Evolutionary conservation across 2,113 vertebrate species (phyloP).

Genomic region (Xiphorhynchus elegans): DNA sequence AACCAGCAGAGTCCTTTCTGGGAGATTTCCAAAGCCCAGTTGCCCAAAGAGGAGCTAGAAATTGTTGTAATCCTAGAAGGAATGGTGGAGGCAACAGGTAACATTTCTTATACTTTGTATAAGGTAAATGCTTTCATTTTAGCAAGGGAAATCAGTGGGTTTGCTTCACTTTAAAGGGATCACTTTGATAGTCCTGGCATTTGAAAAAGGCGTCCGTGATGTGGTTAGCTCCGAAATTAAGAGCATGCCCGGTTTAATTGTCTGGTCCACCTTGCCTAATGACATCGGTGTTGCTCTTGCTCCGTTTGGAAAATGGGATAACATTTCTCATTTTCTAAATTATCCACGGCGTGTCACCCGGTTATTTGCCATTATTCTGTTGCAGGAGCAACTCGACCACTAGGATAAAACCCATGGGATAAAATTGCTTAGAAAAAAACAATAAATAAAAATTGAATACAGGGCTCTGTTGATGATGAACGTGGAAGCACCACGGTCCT

Average conservation of each 20-base stretch:
- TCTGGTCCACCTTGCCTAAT: constrained; percentile 31
- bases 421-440: constrained; percentile 12
- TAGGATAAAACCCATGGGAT: constrained; percentile 2
- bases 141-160: constrained; percentile 44
- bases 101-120: constrained; percentile 62
- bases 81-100: constrained; percentile 99
- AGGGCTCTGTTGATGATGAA: not conserved
- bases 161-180: constrained; percentile 43
- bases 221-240: constrained; percentile 47
- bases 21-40: constrained; percentile 92
- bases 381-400: constrained; percentile 27
- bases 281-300: constrained; percentile 40
- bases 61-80: constrained; percentile 98
- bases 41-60: constrained; percentile 94
- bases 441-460: not conserved
- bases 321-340: constrained; percentile 31
- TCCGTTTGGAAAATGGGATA: constrained; percentile 25
- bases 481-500: not conserved
- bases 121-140: constrained; percentile 66
- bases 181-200: not conserved
- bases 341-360: constrained; percentile 26
- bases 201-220: not conserved
- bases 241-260: constrained; percentile 45
- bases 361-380: constrained; percentile 42
- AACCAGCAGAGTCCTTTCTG: constrained; percentile 98